Evolutionary conservation across 2,797 vertebrate genomes (phyloP), one percentile per base, ranked within the genome.

Genomic region (Brachymystax lenok): DNA sequence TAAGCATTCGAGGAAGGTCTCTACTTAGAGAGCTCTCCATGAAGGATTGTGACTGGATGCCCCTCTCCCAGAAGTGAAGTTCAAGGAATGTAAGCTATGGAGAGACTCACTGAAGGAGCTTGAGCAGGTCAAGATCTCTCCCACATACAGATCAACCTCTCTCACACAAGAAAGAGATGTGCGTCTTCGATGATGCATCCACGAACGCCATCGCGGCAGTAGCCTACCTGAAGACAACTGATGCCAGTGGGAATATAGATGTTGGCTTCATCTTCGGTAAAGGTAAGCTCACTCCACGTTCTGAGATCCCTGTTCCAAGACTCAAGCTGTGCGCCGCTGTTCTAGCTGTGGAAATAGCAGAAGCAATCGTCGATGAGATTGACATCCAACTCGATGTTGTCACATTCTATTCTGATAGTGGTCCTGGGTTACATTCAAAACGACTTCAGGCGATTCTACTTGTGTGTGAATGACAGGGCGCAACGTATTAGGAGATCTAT

Each of bases 111-210:
- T 46, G 40, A 46, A 46, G 8, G 40, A 10, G 40, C 8, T 46
- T 46, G 40, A 46, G 8, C 40, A 46, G 40, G 40, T 46, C 40
- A 46, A 46, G 8, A 46, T 59, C n/a, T 59, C 17, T 17, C 56
- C 19, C 63, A 21, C 24, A 13, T 66, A 66, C 63, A 21, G 4
- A 5, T 21, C 63, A 19, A 21, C 12, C 24, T 27, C 19, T 21
- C 63, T 66, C 63, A 66, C 21, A 27, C 24, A 28, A 27, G 21
- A 66, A 66, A 66, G 63, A 66, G 21, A 66, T 66, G 63, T 66
- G 56, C 17, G 7, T 59, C 56, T 66, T 21, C 19, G 2, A 27
- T 28, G 24, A 28, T 66, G 21, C 21, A 28, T 59, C 56, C 56
- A 59, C 17, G 17, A 66, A 66, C 63, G 24, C 24, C 63, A 66